Evolutionary conservation across 2,113 vertebrate genomes (phyloP).

Genomic region (Mus pahari): DNA sequence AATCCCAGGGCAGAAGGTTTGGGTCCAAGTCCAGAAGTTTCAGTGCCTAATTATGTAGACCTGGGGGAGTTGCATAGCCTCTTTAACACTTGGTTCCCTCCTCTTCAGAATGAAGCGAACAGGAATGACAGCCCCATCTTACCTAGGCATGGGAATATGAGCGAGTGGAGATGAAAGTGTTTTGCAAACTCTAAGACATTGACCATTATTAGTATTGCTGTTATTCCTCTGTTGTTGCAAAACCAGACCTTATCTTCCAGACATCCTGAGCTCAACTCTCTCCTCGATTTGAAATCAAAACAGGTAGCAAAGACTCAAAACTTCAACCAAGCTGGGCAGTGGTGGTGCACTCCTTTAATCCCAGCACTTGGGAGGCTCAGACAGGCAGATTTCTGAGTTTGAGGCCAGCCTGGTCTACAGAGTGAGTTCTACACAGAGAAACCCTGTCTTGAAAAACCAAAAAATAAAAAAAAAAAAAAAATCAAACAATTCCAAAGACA

Average conservation of each 20-base stretch:
- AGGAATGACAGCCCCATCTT: neutral
- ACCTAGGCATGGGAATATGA: neutral
- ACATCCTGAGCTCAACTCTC: neutral
- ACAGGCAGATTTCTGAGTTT: too few relatives aligned
- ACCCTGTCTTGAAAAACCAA: too few relatives aligned
- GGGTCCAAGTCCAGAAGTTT: neutral
- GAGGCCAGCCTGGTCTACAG: too few relatives aligned
- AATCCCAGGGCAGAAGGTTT: neutral
- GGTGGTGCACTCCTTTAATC: too few relatives aligned
- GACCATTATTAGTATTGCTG: neutral
- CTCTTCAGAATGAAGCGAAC: neutral
- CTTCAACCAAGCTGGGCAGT: neutral
- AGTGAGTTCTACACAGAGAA: too few relatives aligned
- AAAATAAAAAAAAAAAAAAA: too few relatives aligned
- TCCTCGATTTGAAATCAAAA: neutral
- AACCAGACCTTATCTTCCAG: neutral
- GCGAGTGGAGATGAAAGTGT: neutral
- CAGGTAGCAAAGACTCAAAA: conserved; percentile 10
- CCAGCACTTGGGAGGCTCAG: too few relatives aligned
- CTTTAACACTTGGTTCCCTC: conserved; percentile 7
- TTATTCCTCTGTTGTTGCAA: neutral
- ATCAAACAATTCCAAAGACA: neutral
- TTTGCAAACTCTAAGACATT: neutral
- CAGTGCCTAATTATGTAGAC: neutral
- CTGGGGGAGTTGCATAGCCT: neutral